A percentile compares a stretch with the other conserved stretches of the same genome.
Evolutionary conservation across 1,140 invertebrate genomes (phyloP).

Genomic region (Liolophura sinensis): DNA sequence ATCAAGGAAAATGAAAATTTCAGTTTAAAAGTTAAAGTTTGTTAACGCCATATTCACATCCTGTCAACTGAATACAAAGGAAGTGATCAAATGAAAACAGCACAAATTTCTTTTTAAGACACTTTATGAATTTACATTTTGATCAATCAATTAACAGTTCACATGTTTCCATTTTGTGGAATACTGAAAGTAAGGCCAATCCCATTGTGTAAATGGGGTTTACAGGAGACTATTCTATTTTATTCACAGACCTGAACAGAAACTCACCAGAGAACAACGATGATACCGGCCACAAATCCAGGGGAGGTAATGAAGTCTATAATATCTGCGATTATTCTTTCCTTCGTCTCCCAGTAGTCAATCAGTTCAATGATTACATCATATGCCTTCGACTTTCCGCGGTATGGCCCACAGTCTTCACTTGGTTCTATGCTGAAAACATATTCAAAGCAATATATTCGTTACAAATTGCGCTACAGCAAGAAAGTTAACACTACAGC

Average conservation of each 20-base stretch:
- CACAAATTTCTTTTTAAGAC: neutral
- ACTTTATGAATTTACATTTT: neutral
- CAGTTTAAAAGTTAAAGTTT: too few species aligned
- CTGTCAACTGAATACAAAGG: too few species aligned
- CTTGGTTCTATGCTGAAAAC: constrained; percentile 41
- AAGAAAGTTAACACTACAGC: neutral
- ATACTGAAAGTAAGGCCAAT: too few species aligned
- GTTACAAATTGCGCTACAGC: neutral
- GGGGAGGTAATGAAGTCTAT: constrained; percentile 36
- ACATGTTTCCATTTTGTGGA: too few species aligned
- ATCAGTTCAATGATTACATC: constrained; percentile 32
- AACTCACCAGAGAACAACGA: constrained; percentile 40
- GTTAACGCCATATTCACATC: too few species aligned
- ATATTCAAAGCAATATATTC: neutral
- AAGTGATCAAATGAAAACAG: neutral
- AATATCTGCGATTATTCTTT: constrained; percentile 20
- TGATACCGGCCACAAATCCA: constrained; percentile 35
- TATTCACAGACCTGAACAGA: too few species aligned
- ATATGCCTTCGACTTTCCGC: constrained; percentile 28
- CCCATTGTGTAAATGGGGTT: too few species aligned
- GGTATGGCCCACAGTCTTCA: constrained; percentile 40
- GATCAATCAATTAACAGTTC: neutral
- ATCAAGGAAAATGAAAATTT: neutral
- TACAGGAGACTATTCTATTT: too few species aligned
- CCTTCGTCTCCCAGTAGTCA: constrained; percentile 19